Base-by-base conservation (phyloP, 1,140 invertebrate genomes). In the Rhopalosiphum maidis region DNA sequence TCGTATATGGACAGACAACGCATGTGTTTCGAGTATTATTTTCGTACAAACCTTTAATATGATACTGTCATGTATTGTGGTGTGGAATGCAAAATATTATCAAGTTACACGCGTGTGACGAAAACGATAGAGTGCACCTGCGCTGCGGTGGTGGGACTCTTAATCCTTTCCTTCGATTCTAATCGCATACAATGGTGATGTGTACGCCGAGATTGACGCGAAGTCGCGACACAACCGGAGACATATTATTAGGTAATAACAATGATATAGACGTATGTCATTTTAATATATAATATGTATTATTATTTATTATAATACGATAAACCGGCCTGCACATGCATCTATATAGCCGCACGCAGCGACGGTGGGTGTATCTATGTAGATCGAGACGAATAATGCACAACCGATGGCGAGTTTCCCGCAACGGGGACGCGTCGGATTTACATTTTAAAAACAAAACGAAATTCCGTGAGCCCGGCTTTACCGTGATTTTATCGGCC, bases 381-480 rank as follows among this genome's bases (percentile, higher is more conserved):
- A 35, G 60, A 77, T 77, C 60, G 15, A n/a, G 30, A 77, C n/a
- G 60, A 77, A 77, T 77, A n/a, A 77, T 77, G 18, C 5, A 11
- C 60, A n/a, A 77, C n/a, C n/a, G n/a, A n/a, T n/a, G n/a, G 30
- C 60, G 60, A 77, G n/a, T 77, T 77, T 77, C 60, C 60, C 60
- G 60, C 9, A 30, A 30, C 30, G 9, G 55, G 9, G 30, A 60
- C 55, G 25, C 60, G 30, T 77, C 60, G n/a, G 60, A 77, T 77
- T 77, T n/a, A n/a, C 60, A 77, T 77, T 77, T 77, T 23, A n/a
- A 77, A 77, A 77, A 77, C 60, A n/a, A 77, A 77, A 77, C 60
- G 60, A 77, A 77, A 77, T 77, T 77, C 60, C 60, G 60, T 77
- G 15, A 60, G 60, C 60, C 60, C 60, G 60, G n/a, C 30, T n/a